Evolutionary conservation across 2,113 vertebrate genomes (phyloP).

Genomic region (Phodopus roborovskii): DNA sequence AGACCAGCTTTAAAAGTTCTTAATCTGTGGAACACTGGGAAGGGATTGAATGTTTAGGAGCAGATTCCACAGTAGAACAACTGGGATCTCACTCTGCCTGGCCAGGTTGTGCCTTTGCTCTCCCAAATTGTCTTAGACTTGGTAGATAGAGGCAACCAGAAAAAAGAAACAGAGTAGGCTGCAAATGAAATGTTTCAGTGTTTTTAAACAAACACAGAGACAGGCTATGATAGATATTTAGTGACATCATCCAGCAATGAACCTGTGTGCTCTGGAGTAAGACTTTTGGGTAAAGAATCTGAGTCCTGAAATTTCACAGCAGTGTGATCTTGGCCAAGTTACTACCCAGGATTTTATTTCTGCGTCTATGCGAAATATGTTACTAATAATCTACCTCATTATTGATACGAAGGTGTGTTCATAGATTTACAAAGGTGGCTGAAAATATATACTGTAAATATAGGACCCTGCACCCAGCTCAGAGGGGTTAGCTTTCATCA

Average conservation of each 20-base stretch:
- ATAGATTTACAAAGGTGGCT: background rate
- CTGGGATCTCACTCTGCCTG: background rate
- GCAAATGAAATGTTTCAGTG: background rate
- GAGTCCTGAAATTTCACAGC: background rate
- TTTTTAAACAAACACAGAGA: background rate
- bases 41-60: background rate
- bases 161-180: background rate
- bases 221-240: background rate
- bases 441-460: background rate
- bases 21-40: background rate
- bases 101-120: background rate
- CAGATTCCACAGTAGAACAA: background rate
- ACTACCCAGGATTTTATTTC: background rate
- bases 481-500: background rate
- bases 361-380: background rate
- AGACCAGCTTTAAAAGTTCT: background rate
- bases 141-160: slow-evolving; percentile 18
- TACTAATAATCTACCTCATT: background rate
- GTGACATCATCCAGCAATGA: background rate
- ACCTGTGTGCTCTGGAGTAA: background rate
- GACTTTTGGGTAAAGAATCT: background rate
- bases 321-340: background rate
- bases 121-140: slow-evolving; percentile 35
- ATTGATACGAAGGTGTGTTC: background rate
- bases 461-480: background rate